Percentiles rank a stretch among this genome's conserved stretches.
These are phyloP conservation scores for Mustela nigripes DNA, from an alignment of 2,113 vertebrate genomes.

Conservation along the genomic window DNA sequence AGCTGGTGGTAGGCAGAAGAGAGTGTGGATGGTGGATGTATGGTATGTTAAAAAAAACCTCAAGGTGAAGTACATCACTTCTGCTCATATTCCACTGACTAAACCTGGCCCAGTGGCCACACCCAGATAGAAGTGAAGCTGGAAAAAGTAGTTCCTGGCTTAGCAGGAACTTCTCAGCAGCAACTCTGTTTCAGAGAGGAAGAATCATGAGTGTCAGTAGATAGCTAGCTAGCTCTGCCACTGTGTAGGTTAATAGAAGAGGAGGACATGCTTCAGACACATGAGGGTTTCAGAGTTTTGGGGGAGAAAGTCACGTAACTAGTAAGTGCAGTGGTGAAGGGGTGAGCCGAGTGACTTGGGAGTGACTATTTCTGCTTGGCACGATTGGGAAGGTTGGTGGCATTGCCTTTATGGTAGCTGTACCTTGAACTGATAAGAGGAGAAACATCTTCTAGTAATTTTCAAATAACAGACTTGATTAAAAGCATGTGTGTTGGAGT, in stretches of 20 bases:
- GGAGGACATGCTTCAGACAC: neutral
- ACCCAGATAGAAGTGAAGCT: neutral
- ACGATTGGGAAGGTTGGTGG: neutral
- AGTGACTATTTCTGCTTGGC: neutral
- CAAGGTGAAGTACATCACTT: neutral
- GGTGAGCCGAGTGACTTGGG: neutral
- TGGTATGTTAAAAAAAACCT: neutral
- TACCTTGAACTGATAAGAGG: neutral
- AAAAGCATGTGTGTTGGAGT: neutral
- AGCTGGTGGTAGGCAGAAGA: neutral
- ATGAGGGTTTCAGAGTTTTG: neutral
- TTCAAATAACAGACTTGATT: conserved; percentile 9
- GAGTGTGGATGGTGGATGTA: too few species aligned
- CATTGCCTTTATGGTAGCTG: neutral
- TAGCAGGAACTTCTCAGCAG: neutral
- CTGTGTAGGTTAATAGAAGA: neutral
- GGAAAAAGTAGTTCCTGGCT: neutral
- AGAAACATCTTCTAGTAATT: neutral
- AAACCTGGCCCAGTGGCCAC: neutral
- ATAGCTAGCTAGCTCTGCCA: neutral
- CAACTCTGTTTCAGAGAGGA: neutral
- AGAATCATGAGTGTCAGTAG: neutral
- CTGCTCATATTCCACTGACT: neutral
- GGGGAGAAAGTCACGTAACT: neutral
- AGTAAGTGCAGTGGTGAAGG: neutral